Percentiles rank a stretch among this genome's conserved stretches.
Evolutionary conservation across 2,113 vertebrate genomes (phyloP).

Genomic region (Corydoras sp.): DNA sequence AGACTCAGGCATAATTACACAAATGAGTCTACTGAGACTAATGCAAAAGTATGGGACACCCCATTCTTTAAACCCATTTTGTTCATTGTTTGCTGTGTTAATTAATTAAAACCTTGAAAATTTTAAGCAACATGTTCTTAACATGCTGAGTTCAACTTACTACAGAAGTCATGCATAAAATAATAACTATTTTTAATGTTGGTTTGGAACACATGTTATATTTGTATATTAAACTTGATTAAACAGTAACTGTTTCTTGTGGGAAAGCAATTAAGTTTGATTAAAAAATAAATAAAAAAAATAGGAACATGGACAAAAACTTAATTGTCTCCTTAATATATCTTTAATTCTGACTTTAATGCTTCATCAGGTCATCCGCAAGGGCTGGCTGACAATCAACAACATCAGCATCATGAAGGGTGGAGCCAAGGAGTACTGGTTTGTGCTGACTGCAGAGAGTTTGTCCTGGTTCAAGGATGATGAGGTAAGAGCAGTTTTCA

Average conservation of each 20-base stretch:
- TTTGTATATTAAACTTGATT: too few relatives aligned
- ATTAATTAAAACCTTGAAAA: background rate
- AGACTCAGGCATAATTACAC: constrained; percentile 60
- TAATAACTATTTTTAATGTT: too few relatives aligned
- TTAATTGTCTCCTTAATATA: too few relatives aligned
- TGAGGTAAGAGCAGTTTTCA: constrained; percentile 63
- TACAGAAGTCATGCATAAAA: constrained; percentile 9
- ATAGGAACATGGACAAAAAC: too few relatives aligned
- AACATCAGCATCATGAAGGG: constrained; percentile 91
- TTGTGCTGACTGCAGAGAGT: constrained; percentile 81
- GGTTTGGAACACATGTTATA: too few relatives aligned
- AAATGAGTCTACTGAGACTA: constrained; percentile 41
- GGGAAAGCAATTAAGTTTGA: too few relatives aligned
- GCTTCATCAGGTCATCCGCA: constrained; percentile 80
- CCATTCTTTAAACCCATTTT: too few relatives aligned
- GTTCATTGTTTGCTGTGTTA: constrained; percentile 17
- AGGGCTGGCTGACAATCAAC: constrained; percentile 92
- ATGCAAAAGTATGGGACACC: too few relatives aligned
- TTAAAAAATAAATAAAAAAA: too few relatives aligned
- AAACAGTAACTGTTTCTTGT: too few relatives aligned
- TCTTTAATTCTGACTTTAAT: background rate
- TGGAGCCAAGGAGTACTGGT: constrained; percentile 86
- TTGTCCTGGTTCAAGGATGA: constrained; percentile 88
- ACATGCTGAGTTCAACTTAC: background rate
- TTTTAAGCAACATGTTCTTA: too few relatives aligned